phyloP scores from a whole-genome alignment of 53 echinoderm and acorn worm genomes.

The Mesocentrotus franciscanus region DNA sequence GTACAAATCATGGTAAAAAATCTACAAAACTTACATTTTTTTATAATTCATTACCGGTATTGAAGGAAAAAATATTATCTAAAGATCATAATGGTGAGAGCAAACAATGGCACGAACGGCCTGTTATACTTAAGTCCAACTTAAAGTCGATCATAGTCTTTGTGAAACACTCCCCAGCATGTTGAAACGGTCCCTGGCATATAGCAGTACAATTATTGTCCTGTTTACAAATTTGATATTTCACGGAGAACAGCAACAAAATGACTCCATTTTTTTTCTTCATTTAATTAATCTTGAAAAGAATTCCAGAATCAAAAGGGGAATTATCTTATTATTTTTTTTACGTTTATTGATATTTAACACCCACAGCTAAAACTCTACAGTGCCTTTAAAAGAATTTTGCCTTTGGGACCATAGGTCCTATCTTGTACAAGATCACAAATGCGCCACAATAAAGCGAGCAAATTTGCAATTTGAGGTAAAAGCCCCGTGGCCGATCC shows the following conservation, averaged over 20 bases:
- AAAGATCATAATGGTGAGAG: no score
- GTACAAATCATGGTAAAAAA: no score
- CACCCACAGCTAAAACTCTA: background rate
- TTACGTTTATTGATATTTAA: background rate
- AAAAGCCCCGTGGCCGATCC: conserved; percentile 53
- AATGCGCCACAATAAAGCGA: conserved; percentile 45
- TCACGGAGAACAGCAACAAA: background rate
- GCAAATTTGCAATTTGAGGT: conserved; percentile 40
- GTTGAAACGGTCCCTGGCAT: no score
- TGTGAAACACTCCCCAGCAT: no score
- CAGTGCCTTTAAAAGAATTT: background rate
- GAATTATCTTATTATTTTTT: background rate
- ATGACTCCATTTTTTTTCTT: background rate
- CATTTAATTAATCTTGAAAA: background rate
- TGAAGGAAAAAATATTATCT: no score
- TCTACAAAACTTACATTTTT: no score
- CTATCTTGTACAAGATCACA: conserved; percentile 32
- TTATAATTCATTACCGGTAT: no score
- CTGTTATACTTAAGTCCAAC: no score
- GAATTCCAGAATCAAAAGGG: background rate
- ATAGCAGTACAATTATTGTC: no score
- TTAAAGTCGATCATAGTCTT: no score
- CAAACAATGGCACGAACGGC: no score
- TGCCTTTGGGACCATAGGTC: background rate
- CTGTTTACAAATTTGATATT: background rate